These are phyloP conservation scores for Meta bourneti DNA, from an alignment of 2,888 invertebrate genomes.

Conservation along the genomic window DNA sequence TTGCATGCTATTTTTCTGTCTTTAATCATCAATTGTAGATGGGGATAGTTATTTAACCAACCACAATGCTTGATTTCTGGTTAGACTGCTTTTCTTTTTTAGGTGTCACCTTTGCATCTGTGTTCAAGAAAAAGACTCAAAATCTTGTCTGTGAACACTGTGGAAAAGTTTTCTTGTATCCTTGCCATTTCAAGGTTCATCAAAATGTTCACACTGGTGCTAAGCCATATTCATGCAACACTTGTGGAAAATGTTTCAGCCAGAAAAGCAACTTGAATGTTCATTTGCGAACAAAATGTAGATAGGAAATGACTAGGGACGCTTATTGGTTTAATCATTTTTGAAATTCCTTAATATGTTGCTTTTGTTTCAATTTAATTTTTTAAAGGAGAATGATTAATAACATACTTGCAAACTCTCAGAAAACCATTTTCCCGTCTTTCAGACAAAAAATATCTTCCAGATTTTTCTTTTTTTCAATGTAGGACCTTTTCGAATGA, in stretches of 20 bases:
- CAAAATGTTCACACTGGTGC: conserved; percentile 22
- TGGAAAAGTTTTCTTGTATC: conserved; percentile 14
- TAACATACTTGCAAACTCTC: no score
- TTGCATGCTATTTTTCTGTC: no score
- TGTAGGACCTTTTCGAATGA: no score
- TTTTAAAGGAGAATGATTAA: no score
- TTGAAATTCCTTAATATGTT: no score
- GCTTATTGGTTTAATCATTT: no score
- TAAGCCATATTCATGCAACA: conserved; percentile 29
- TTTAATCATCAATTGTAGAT: no score
- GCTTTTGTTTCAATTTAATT: no score
- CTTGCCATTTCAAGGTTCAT: conserved; percentile 20
- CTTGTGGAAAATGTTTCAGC: conserved; percentile 35
- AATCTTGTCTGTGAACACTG: conserved; percentile 17
- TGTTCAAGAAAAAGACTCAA: not conserved
- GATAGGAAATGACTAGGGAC: not conserved
- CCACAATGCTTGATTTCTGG: not conserved
- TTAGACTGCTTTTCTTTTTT: not conserved
- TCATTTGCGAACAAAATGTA: not conserved
- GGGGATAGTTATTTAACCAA: no score
- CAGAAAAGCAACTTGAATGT: conserved; percentile 29
- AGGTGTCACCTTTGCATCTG: not conserved
- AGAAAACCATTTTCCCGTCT: no score
- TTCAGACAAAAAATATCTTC: no score
- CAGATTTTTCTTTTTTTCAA: no score